Percentiles rank a stretch among this genome's conserved stretches.
phyloP scores from a whole-genome alignment of 2,797 vertebrate genomes.

The Phoxinus dragarum region DNA sequence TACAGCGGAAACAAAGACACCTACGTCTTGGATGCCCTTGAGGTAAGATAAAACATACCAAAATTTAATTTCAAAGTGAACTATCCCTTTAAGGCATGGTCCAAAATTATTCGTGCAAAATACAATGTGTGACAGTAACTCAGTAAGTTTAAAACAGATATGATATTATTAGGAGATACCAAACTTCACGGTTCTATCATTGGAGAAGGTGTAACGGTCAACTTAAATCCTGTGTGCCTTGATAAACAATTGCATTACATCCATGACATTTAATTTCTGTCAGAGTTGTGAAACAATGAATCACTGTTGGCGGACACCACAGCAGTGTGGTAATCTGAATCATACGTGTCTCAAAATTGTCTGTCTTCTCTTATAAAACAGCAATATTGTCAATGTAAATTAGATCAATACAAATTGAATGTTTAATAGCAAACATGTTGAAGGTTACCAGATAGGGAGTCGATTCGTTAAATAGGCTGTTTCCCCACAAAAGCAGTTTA shows the following conservation, averaged over 20 bases:
- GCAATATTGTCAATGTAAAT: background rate
- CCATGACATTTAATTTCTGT: background rate
- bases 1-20: no score
- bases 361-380: background rate
- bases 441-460: background rate
- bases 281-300: background rate
- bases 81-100: background rate
- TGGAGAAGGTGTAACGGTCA: background rate
- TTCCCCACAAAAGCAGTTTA: background rate
- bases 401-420: background rate
- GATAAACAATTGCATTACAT: background rate
- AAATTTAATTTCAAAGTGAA: no score
- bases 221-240: background rate
- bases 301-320: background rate
- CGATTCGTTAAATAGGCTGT: background rate
- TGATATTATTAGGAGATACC: background rate
- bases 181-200: background rate
- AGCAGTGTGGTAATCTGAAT: background rate
- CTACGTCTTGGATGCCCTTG: no score
- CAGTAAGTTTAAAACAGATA: background rate
- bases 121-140: background rate
- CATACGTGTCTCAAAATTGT: background rate
- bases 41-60: no score
- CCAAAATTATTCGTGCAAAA: background rate
- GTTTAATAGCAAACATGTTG: background rate